Evolutionary conservation across 2,113 vertebrate species (phyloP).

Genomic region (Gnathonemus echidnorhynchus): DNA sequence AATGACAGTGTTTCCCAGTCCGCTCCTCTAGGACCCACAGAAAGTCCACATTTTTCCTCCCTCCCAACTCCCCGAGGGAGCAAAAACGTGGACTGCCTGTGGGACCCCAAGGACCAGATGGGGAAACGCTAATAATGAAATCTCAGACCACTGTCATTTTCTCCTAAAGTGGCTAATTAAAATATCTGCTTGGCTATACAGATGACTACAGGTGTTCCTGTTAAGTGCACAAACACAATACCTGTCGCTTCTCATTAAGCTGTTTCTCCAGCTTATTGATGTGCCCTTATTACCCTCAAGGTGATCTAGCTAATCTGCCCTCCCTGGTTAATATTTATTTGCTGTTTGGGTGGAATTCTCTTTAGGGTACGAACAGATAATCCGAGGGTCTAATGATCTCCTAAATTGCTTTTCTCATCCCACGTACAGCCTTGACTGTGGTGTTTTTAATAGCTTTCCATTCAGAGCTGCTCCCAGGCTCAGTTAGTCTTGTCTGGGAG

Average conservation of each 20-base stretch:
- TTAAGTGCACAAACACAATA: neutral
- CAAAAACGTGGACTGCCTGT: too few relatives aligned
- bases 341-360: constrained; percentile 2
- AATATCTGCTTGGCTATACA: neutral
- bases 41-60: too few relatives aligned
- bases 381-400: neutral
- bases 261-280: neutral
- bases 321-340: neutral
- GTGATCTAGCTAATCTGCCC: neutral
- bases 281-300: neutral
- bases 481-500: neutral
- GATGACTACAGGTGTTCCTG: neutral
- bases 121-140: neutral
- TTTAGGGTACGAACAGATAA: neutral
- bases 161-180: neutral
- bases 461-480: neutral
- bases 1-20: too few relatives aligned
- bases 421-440: neutral
- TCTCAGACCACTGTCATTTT: neutral
- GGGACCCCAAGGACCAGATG: too few relatives aligned
- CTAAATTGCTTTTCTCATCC: neutral
- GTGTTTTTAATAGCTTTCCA: neutral
- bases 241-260: neutral
- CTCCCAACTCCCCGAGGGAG: too few relatives aligned
- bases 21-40: too few relatives aligned